Base-by-base conservation (phyloP, 2,797 vertebrate genomes). In the Arnoldichthys spilopterus region DNA sequence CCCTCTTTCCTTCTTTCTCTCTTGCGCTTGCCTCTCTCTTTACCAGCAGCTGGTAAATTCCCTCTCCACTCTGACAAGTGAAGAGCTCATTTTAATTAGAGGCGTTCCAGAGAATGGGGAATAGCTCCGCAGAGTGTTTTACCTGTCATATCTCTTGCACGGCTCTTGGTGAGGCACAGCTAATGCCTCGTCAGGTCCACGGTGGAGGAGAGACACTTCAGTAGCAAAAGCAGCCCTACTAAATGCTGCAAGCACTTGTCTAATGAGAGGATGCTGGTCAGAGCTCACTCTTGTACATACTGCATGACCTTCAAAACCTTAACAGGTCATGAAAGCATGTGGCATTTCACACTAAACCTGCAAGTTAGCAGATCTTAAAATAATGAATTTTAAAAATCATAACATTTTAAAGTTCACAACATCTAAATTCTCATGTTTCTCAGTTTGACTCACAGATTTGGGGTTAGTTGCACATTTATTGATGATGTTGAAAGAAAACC, bases 51-150 rank as follows among this genome's bases (percentile, higher is more conserved):
- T 83, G 83, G 74, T 67, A 84, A 75, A 80, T 71, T 78, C 75
- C 72, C 72, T 74, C 74, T 77, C 71, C 43, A 56, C 74, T 56
- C 72, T 85, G 81, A 83, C 77, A 82, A 74, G 80, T 32, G 61
- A 68, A 74, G 76, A 79, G 78, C 83, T 84, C 72, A 49, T 84
- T 86, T 82, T 82, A 81, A 86, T 85, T 82, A 86, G 75, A 54
- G 75, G 70, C 58, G 73, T 71, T 82, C 47, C 34, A n/a, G 78
- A 83, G 76, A 82, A 73, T 40, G 37, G 79, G 77, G 62, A 81
- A 70, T 77, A 61, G 70, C 77, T 78, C 74, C 81, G 69, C 70
- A 18, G 68, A 64, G 64, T 26, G 77, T 77, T 81, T 77, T 77
- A 75, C 69, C 81, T 83, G 83, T 86, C 81, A 83, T 73, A 77